Conservation (phyloP, 2,888 invertebrate species). For the Stenoptilia bipunctidactyla region DNA sequence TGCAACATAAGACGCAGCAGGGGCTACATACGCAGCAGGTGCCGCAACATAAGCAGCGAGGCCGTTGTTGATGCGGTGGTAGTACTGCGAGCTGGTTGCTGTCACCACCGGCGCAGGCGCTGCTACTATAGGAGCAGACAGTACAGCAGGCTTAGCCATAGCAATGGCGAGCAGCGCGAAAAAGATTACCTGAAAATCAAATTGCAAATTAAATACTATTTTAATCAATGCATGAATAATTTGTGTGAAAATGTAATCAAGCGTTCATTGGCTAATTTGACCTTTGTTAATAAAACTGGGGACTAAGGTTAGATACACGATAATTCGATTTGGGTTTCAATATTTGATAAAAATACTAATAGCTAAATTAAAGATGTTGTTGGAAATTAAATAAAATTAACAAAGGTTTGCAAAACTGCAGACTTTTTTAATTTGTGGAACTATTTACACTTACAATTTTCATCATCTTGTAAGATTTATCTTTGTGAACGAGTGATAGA, state of each 20-base stretch:
- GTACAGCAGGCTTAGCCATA: slow-evolving; percentile 39
- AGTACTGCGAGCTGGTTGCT: slow-evolving; percentile 77
- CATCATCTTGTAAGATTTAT: slow-evolving; percentile 46
- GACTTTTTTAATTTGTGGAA: too few species aligned
- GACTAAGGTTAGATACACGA: too few species aligned
- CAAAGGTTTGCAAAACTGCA: too few species aligned
- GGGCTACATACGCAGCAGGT: slow-evolving; percentile 53
- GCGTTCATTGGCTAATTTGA: too few species aligned
- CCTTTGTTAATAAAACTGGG: too few species aligned
- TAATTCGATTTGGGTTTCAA: too few species aligned
- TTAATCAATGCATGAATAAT: too few species aligned
- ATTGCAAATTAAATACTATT: background rate
- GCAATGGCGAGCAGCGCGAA: slow-evolving; percentile 46
- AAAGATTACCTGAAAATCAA: slow-evolving; percentile 35
- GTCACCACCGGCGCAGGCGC: slow-evolving; percentile 69
- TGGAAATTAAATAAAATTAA: too few species aligned
- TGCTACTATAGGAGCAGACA: slow-evolving; percentile 29
- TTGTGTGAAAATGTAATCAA: too few species aligned
- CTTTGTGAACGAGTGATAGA: slow-evolving; percentile 35
- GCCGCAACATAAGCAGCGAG: slow-evolving; percentile 55
- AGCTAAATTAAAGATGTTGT: too few species aligned
- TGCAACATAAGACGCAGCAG: slow-evolving; percentile 44
- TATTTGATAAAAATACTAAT: too few species aligned
- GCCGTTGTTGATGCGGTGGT: slow-evolving; percentile 74
- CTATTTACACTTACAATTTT: slow-evolving; percentile 61